phyloP scores from a whole-genome alignment of 1,140 invertebrate species.

The Drosophila kohkoa region DNA sequence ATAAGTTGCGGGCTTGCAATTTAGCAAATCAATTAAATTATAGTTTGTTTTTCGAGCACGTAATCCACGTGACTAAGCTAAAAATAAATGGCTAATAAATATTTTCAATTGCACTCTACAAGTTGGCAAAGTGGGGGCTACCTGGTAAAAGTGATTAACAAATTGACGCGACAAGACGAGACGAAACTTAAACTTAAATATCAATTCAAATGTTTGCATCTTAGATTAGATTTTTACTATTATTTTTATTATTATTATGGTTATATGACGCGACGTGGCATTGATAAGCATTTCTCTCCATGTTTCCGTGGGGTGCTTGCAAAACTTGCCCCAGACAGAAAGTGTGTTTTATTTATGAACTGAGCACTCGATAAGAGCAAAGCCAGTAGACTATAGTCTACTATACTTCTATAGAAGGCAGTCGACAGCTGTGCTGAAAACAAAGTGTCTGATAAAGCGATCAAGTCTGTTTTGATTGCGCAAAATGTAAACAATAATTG shows the following conservation, averaged over 20 bases:
- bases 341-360: background rate
- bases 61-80: constrained; percentile 27
- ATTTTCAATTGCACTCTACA: constrained; percentile 10
- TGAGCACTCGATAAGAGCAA: constrained; percentile 11
- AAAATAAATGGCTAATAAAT: constrained; percentile 20
- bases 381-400: background rate
- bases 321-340: constrained; percentile 20
- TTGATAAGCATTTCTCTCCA: constrained; percentile 17
- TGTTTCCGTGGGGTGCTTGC: constrained; percentile 5
- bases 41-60: constrained; percentile 12
- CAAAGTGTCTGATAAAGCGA: constrained; percentile 11
- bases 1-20: background rate
- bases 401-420: background rate
- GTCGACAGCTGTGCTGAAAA: constrained; percentile 5
- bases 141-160: constrained; percentile 10
- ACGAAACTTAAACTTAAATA: constrained; percentile 11
- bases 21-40: constrained; percentile 12
- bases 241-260: background rate
- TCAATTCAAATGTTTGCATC: constrained; percentile 13
- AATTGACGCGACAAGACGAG: background rate
- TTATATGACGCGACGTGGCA: constrained; percentile 21
- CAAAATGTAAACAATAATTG: constrained; percentile 58
- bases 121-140: background rate
- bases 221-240: constrained; percentile 16
- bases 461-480: constrained; percentile 9